Evolutionary conservation across 2,113 vertebrate genomes (phyloP), one percentile per base, ranked within the genome.

Genomic region (Tachysurus vachellii): DNA sequence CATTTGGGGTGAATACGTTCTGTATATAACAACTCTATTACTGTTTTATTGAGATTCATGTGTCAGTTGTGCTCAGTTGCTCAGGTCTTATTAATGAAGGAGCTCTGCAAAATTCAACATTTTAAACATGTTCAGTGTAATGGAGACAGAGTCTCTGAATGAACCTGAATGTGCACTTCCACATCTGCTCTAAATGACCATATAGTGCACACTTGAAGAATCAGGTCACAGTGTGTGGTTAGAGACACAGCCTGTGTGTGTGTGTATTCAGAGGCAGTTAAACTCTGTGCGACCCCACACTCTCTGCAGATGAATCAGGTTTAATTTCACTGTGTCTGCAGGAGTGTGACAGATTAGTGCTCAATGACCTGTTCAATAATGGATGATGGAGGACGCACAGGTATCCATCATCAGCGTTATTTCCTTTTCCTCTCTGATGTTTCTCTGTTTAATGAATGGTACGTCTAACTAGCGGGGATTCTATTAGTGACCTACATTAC

Each of bases 291-390:
- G 88, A 90, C 84, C 88, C 56, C 16, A 59, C 75, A 42, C 66
- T 77, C 62, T 79, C 68, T 79, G 82, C 88, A 88, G 76, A 89
- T 87, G 86, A 82, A 87, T 88, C 85, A 75, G 77, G 83, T 82
- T 87, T 90, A 84, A 89, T 88, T 87, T 71, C 16, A n/a, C 12
- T n/a, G 21, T 76, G 44, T 50, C 73, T 76, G 73, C 23, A n/a
- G 73, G 73, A 76, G 73, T 76, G 47, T 76, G 44, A 76, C 73
- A 76, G 73, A 71, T 91, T 86, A 89, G 76, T 44, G 77, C 75
- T 87, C 82, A 88, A 80, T 87, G 36, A 90, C 84, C 84, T 88
- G 85, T 82, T 89, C 85, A 90, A 90, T 87, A 91, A 82, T 88
- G 86, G 75, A 91, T 88, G n/a, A 86, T 42, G 61, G 84, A 90